Evolutionary conservation across 92 coral and sea anemone species (phyloP).

Genomic region (Paragorgia papillata): DNA sequence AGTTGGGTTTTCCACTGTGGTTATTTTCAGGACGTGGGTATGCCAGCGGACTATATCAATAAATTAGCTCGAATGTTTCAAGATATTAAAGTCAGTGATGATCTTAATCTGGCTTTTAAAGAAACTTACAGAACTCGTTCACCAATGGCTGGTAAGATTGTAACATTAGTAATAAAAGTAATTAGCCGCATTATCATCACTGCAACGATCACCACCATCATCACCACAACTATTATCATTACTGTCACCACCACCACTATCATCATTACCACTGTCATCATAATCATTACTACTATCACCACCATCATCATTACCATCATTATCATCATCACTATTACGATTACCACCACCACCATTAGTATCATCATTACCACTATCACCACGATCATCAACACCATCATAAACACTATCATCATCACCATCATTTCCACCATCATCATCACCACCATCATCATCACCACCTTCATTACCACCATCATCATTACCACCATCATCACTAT

Average conservation of each 20-base stretch:
- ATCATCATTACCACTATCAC: background rate
- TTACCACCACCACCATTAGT: background rate
- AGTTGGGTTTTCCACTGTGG: background rate
- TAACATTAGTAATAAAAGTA: background rate
- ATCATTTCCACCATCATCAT: too few species aligned
- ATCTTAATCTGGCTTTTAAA: constrained; percentile 87
- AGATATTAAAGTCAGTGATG: constrained; percentile 96
- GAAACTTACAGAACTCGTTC: constrained; percentile 77
- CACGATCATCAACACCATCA: too few species aligned
- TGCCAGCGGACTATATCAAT: constrained; percentile 98
- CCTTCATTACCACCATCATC: too few species aligned
- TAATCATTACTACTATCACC: background rate
- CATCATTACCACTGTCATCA: background rate
- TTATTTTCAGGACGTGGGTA: constrained; percentile 88
- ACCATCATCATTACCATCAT: background rate
- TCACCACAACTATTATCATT: too few species aligned
- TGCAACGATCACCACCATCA: background rate
- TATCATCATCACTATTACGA: constrained; percentile 3
- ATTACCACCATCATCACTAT: too few species aligned
- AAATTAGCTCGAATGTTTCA: constrained; percentile 98
- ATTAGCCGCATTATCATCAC: background rate
- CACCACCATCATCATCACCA: too few species aligned
- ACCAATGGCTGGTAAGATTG: constrained; percentile 77
- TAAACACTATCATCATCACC: too few species aligned
- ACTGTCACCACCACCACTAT: background rate